Evolutionary conservation across 1,140 invertebrate species (phyloP), one percentile per base, ranked within the genome.

Genomic region (Tachypleus tridentatus): DNA sequence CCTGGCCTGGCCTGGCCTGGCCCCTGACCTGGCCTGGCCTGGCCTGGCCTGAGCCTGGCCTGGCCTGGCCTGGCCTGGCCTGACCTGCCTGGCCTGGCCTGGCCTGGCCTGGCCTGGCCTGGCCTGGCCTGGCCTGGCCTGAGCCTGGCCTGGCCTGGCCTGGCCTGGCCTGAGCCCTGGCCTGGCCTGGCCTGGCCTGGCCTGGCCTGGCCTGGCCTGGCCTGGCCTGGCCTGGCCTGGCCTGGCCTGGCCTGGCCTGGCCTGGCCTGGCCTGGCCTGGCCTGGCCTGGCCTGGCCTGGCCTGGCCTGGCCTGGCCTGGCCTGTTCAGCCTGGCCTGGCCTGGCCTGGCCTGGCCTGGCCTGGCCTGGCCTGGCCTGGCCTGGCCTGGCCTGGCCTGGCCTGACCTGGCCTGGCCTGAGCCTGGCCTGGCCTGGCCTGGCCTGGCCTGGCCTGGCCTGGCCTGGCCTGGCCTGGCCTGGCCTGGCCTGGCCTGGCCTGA

Each of bases 41-140:
- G 67, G 64, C 70, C 62, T 71, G 64, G 62, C 67, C 67, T 71
- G 67, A 62, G 64, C 65, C 69, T 63, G 64, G 66, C 56, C 61
- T 64, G 69, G 67, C 64, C 61, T 67, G 64, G 65, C 64, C 58
- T 67, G 69, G 63, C 70, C n/a, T n/a, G n/a, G n/a, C n/a, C n/a
- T n/a, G n/a, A n/a, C n/a, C n/a, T n/a, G n/a, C n/a, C n/a, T n/a
- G 70, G 69, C 69, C 66, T 71, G 68, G 61, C 69, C 69, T 70
- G 59, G 60, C 69, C 69, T 64, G 58, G 57, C 67, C 69, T 70
- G 68, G 60, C 69, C 65, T 70, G 62, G 65, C 69, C 66, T 71
- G 62, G 62, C 69, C 67, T 71, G 64, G 62, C 68, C 67, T 66
- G 68, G 68, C 69, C 68, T 70, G 68, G 59, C 67, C 67, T 69